Conservation (phyloP, 2,797 vertebrate species). For the Labeo calbasu region DNA sequence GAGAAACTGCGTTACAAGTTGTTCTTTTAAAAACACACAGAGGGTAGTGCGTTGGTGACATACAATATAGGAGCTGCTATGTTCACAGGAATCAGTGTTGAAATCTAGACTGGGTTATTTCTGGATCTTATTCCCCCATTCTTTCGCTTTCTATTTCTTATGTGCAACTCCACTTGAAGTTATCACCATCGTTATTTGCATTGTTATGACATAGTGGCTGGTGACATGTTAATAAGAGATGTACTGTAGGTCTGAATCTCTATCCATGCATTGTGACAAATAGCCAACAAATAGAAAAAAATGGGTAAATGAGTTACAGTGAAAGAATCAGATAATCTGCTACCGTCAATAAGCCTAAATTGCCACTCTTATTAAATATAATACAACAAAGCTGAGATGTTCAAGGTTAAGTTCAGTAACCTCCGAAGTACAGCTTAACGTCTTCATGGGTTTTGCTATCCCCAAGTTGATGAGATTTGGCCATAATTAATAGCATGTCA, state of each 20-base stretch:
- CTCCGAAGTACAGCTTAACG: constrained; percentile 14
- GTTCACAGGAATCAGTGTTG: not conserved
- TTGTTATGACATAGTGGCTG: not conserved
- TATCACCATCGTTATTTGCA: not conserved
- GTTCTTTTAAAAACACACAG: not conserved
- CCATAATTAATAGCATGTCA: constrained; percentile 46
- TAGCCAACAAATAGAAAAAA: not conserved
- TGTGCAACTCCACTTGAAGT: no score
- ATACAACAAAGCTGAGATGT: not conserved
- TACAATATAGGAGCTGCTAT: not conserved
- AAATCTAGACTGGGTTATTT: not conserved
- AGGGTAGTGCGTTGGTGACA: not conserved
- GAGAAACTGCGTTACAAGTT: not conserved
- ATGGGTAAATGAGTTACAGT: not conserved
- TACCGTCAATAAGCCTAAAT: not conserved
- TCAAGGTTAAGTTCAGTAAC: constrained; percentile 35
- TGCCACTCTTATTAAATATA: not conserved
- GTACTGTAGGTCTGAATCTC: not conserved
- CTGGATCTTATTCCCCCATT: not conserved
- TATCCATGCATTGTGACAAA: constrained; percentile 10
- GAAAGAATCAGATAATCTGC: not conserved
- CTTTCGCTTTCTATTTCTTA: not conserved
- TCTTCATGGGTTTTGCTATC: constrained; percentile 23
- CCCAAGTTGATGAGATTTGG: constrained; percentile 26
- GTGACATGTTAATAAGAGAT: not conserved